Percentiles rank a stretch among this genome's conserved stretches.
These are phyloP conservation scores for Coregonus sp. DNA, from an alignment of 2,797 vertebrate genomes.

Conservation along the genomic window DNA sequence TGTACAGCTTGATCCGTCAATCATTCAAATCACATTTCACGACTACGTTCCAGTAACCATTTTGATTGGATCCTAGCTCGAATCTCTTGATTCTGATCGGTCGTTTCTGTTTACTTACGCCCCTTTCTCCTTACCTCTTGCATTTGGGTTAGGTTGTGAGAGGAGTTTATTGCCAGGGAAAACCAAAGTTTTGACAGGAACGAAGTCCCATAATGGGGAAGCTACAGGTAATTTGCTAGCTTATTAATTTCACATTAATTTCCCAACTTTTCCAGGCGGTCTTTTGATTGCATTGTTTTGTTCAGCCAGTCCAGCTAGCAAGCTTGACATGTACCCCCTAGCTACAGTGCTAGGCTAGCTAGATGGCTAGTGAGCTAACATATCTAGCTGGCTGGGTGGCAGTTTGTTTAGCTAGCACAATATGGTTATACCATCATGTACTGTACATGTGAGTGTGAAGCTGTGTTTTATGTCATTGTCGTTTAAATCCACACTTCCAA, in stretches of 20 bases:
- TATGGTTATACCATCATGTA: neutral
- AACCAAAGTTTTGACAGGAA: slow-evolving; percentile 62
- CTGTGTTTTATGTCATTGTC: neutral
- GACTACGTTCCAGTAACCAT: neutral
- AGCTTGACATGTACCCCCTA: slow-evolving; percentile 44
- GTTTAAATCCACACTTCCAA: neutral
- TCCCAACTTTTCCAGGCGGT: neutral
- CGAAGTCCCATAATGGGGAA: slow-evolving; percentile 62
- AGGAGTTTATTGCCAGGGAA: slow-evolving; percentile 61
- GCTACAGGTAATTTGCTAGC: slow-evolving; percentile 59
- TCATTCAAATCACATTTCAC: neutral
- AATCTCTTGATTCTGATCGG: slow-evolving; percentile 39
- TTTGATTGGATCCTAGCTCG: slow-evolving; percentile 55
- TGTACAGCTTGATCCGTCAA: neutral
- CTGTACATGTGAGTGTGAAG: neutral
- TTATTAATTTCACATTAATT: neutral
- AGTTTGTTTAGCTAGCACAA: neutral
- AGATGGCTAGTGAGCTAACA: slow-evolving; percentile 22
- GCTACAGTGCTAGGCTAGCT: slow-evolving; percentile 34
- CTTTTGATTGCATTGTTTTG: neutral
- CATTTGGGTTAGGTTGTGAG: slow-evolving; percentile 54
- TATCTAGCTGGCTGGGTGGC: neutral
- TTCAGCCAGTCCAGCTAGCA: slow-evolving; percentile 41
- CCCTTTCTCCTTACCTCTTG: slow-evolving; percentile 21
- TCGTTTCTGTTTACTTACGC: slow-evolving; percentile 38